phyloP scores from a whole-genome alignment of 2,113 vertebrate species.

The Lophius piscatorius region DNA sequence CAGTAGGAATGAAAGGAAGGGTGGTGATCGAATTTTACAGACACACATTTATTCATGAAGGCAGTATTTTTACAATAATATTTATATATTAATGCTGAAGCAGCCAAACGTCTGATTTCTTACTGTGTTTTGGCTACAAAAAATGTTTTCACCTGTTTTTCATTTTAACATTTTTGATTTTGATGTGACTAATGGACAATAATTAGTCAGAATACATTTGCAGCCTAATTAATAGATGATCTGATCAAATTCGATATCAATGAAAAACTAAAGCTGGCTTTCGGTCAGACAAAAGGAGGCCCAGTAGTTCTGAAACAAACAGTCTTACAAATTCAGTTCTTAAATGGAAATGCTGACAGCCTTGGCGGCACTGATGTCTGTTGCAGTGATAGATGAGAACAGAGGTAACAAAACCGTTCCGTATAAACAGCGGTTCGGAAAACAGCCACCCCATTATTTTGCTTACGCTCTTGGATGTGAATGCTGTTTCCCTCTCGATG shows the following conservation, averaged over 20 bases:
- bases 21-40: too few relatives aligned
- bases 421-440: constrained; percentile 71
- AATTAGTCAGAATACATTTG: too few relatives aligned
- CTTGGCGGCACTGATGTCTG: constrained; percentile 13
- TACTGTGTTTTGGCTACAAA: too few relatives aligned
- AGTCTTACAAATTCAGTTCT: constrained; percentile 39
- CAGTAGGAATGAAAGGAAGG: too few relatives aligned
- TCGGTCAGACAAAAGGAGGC: neutral
- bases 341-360: constrained; percentile 69
- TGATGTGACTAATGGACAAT: too few relatives aligned
- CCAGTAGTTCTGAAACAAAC: constrained; percentile 31
- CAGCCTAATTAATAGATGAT: too few relatives aligned
- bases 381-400: constrained; percentile 40
- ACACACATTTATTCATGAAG: too few relatives aligned
- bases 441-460: constrained; percentile 73
- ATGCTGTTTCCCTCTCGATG: constrained; percentile 75
- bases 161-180: too few relatives aligned
- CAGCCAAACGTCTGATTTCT: too few relatives aligned
- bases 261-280: constrained; percentile 27
- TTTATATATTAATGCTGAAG: too few relatives aligned
- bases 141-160: too few relatives aligned
- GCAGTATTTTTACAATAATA: too few relatives aligned
- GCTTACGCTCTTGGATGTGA: constrained; percentile 72
- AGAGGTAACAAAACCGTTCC: constrained; percentile 32
- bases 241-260: neutral